Base-by-base conservation (phyloP, 2,797 vertebrate genomes). In the Phataginus tricuspis region DNA sequence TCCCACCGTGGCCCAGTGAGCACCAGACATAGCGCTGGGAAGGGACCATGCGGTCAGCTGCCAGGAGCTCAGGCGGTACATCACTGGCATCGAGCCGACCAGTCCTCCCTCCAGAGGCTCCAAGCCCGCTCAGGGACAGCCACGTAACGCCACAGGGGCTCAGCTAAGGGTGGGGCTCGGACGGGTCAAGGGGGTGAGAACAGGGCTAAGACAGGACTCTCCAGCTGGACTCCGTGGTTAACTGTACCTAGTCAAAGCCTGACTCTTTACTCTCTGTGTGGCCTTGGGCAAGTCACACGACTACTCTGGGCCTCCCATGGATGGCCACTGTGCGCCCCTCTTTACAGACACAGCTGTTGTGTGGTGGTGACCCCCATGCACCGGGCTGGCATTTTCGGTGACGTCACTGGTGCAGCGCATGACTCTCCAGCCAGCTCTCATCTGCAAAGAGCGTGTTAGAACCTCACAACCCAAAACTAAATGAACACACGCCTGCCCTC, bases 41-140 rank as follows among this genome's bases (percentile, higher is more conserved):
- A 77, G 39, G 51, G 12, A 19, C 12, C 7, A n/a, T 37, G 49
- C 2, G 23, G 5, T 19, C 29, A 0, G 4, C 51, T 10, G 18
- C 64, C 42, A 0, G 0, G 7, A 68, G 55, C 55, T 12, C 68
- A 63, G 1, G 45, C 29, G 7, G 37, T 21, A 8, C 19, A 2
- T 6, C 3, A 11, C 51, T 1, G 12, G 27, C 9, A 21, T 13
- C 13, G 0, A 25, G 0, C 0, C 1, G 19, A 75, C 5, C 14
- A 1, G 19, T 7, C 27, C 53, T 29, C 78, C 37, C 49, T 12
- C 2, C 6, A 42, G 25, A 31, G 55, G 12, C 31, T 51, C 12
- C 8, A 53, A 21, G 1, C 0, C 15, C n/a, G 51, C 45, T 45
- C 45, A 45, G 45, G 5, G 31, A 72, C 12, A 13, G 57, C 4